Conservation (phyloP, 2,797 vertebrate genomes). For the Triplophysa bombifrons region DNA sequence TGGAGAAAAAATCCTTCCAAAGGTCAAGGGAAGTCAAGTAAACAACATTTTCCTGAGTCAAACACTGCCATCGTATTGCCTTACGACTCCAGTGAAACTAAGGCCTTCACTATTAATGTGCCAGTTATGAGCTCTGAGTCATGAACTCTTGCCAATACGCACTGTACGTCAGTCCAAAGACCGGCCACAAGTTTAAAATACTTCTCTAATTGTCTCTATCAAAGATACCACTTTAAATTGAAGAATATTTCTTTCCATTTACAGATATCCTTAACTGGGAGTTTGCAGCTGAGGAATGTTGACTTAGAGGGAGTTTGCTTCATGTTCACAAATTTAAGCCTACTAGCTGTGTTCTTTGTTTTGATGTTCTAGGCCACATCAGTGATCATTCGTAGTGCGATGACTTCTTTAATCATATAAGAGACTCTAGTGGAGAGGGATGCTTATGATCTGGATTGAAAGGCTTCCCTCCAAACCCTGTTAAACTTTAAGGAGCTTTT, state of each 20-base stretch:
- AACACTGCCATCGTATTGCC: conserved; percentile 74
- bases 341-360: not conserved
- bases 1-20: conserved; percentile 58
- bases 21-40: conserved; percentile 81
- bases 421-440: not conserved
- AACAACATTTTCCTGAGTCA: conserved; percentile 81
- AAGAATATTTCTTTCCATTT: not conserved
- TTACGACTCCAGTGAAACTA: conserved; percentile 73
- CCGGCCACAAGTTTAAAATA: conserved; percentile 4
- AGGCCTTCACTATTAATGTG: conserved; percentile 70
- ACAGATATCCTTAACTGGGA: not conserved
- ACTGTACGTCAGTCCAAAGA: conserved; percentile 57
- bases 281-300: not conserved
- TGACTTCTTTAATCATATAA: not conserved
- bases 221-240: not conserved
- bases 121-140: conserved; percentile 64
- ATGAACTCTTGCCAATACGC: conserved; percentile 59
- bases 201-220: conserved; percentile 26
- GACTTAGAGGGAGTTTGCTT: not conserved
- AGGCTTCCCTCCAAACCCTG: not conserved
- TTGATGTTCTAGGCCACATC: not conserved
- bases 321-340: not conserved
- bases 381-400: not conserved
- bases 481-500: not conserved
- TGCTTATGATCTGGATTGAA: not conserved